Evolutionary conservation across 2,888 invertebrate species (phyloP).

Genomic region (Silvanus unidentatus): DNA sequence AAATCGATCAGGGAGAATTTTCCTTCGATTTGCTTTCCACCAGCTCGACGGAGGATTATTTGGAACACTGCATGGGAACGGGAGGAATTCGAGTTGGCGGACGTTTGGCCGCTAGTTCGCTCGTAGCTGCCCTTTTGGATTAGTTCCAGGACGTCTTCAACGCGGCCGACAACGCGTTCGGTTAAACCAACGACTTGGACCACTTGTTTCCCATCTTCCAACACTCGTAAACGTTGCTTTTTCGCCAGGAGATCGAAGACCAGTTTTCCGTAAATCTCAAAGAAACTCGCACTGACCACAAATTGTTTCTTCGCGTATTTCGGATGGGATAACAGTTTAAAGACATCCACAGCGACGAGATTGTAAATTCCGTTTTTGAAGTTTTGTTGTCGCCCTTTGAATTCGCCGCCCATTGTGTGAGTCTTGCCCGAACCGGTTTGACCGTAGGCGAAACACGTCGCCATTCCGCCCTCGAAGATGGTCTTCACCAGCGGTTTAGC

Average conservation of each 20-base stretch:
- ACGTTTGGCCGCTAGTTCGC: slow-evolving; percentile 88
- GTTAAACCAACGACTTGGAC: slow-evolving; percentile 96
- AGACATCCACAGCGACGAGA: slow-evolving; percentile 92
- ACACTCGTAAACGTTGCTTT: slow-evolving; percentile 87
- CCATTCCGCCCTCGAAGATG: slow-evolving; percentile 98
- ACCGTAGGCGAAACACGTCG: slow-evolving; percentile 99
- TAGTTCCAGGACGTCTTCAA: slow-evolving; percentile 88
- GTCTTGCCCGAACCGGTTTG: slow-evolving; percentile 97
- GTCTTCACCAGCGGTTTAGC: slow-evolving; percentile 97
- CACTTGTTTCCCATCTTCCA: slow-evolving; percentile 96
- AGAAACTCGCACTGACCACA: slow-evolving; percentile 90
- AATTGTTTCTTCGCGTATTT: slow-evolving; percentile 81
- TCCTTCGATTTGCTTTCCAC: slow-evolving; percentile 78
- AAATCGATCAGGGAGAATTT: slow-evolving; percentile 98
- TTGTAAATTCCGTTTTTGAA: slow-evolving; percentile 97
- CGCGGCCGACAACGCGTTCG: slow-evolving; percentile 69
- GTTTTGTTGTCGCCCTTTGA: slow-evolving; percentile 63
- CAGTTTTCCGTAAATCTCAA: slow-evolving; percentile 99
- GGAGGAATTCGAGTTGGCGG: slow-evolving; percentile 96
- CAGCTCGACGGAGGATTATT: slow-evolving; percentile 73
- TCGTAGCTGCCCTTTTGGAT: slow-evolving; percentile 86
- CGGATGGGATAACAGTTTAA: slow-evolving; percentile 54
- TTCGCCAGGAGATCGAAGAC: slow-evolving; percentile 82
- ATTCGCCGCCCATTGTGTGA: slow-evolving; percentile 99
- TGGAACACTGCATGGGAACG: slow-evolving; percentile 99